Conservation (phyloP, 2,888 invertebrate species). For the Synanthedon tipuliformis region DNA sequence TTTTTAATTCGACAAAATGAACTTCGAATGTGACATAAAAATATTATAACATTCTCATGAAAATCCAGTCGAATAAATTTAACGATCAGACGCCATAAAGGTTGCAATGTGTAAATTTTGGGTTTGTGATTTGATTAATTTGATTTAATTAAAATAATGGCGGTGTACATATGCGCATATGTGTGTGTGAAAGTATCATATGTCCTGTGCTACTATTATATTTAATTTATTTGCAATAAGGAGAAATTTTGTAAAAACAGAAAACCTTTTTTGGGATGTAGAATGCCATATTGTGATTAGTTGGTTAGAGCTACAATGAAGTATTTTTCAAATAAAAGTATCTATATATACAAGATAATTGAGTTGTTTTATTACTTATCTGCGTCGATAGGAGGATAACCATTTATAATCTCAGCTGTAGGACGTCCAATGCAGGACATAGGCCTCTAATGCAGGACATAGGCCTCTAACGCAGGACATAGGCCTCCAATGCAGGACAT, state of each 20-base stretch:
- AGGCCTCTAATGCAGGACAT: too few species aligned
- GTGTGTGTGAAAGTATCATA: constrained; percentile 7
- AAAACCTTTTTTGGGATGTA: constrained; percentile 30
- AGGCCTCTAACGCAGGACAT: too few species aligned
- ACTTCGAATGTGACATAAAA: too few species aligned
- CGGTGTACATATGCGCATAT: constrained; percentile 18
- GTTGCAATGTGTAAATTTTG: constrained; percentile 5
- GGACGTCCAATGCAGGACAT: too few species aligned
- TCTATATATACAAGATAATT: constrained; percentile 38
- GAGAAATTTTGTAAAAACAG: constrained; percentile 21
- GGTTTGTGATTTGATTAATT: constrained; percentile 12
- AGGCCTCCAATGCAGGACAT: too few species aligned
- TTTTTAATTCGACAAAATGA: too few species aligned
- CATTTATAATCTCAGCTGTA: background rate
- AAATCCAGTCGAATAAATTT: too few species aligned
- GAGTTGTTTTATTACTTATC: constrained; percentile 26
- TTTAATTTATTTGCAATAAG: constrained; percentile 28
- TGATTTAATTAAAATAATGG: constrained; percentile 13
- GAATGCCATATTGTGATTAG: constrained; percentile 52
- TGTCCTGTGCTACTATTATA: constrained; percentile 15
- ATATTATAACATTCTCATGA: too few species aligned
- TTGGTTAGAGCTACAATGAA: constrained; percentile 37
- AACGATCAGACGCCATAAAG: background rate
- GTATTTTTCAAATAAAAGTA: constrained; percentile 54
- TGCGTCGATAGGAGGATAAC: background rate